A percentile compares a stretch with the other conserved stretches of the same genome.
Evolutionary conservation across 2,113 vertebrate genomes (phyloP).

Genomic region (Hyaena hyaena): DNA sequence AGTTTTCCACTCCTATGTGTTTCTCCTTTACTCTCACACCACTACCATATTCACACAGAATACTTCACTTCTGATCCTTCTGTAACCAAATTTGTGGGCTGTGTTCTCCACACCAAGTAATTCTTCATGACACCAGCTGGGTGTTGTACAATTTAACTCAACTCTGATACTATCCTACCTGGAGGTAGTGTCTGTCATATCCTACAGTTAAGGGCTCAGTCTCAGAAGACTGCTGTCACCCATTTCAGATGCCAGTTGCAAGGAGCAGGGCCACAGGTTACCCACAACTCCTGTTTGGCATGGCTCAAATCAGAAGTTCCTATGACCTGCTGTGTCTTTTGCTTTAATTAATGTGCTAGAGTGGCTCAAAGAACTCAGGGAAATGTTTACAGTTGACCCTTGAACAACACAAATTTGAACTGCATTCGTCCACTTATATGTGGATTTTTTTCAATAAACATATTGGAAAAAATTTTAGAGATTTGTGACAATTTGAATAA

Average conservation of each 20-base stretch:
- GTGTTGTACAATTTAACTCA: not conserved
- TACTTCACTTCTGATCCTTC: not conserved
- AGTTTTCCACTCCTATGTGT: not conserved
- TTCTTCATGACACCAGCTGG: not conserved
- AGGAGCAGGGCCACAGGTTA: not conserved
- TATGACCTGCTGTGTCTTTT: no score
- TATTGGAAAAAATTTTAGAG: not conserved
- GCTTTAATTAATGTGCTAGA: not conserved
- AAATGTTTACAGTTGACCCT: not conserved
- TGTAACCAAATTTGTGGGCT: not conserved
- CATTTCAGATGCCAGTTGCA: not conserved
- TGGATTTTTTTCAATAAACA: not conserved
- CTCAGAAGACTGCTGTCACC: not conserved
- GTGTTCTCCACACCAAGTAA: not conserved
- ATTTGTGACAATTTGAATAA: not conserved
- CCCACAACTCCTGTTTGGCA: not conserved
- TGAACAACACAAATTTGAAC: not conserved
- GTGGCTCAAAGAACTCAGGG: not conserved
- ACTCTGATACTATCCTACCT: not conserved
- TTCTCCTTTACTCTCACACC: not conserved
- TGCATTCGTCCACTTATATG: not conserved
- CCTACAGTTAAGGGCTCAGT: not conserved
- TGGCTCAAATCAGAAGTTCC: not conserved
- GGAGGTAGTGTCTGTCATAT: not conserved
- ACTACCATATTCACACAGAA: not conserved